Conservation (phyloP, 2,888 invertebrate genomes). For the Tinea semifulvella region DNA sequence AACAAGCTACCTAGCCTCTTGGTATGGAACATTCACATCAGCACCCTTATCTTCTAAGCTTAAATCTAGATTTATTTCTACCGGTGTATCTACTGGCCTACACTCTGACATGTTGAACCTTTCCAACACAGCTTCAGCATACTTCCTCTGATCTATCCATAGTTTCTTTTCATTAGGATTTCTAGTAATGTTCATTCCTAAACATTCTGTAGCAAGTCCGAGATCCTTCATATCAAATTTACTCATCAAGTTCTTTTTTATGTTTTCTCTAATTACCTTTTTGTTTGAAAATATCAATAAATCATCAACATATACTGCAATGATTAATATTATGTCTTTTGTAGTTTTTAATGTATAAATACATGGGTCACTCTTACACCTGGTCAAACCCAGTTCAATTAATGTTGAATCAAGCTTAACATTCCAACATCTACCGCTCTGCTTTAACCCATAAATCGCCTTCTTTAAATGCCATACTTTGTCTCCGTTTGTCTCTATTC, state of each 20-base stretch:
- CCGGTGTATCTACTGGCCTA: constrained; percentile 20
- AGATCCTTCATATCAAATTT: background rate
- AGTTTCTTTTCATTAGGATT: constrained; percentile 5
- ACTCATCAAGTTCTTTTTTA: background rate
- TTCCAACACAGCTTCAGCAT: constrained; percentile 16
- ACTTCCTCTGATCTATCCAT: constrained; percentile 18
- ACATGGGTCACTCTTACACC: background rate
- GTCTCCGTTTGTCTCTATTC: background rate
- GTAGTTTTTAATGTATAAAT: background rate
- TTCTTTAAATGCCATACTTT: background rate
- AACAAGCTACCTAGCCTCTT: constrained; percentile 22
- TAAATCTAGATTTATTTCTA: constrained; percentile 16
- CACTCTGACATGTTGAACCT: constrained; percentile 15
- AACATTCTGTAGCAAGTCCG: background rate
- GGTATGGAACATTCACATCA: constrained; percentile 18
- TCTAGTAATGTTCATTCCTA: background rate
- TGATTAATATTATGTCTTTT: background rate
- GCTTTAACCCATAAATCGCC: background rate
- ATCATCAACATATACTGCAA: background rate
- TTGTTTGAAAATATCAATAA: background rate
- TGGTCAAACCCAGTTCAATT: background rate
- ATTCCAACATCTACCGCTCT: background rate
- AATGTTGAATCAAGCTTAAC: background rate
- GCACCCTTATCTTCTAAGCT: constrained; percentile 12
- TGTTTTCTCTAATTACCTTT: background rate